These are phyloP conservation scores for Anser brachyrhynchus DNA, from an alignment of 2,113 vertebrate genomes.

Conservation along the genomic window DNA sequence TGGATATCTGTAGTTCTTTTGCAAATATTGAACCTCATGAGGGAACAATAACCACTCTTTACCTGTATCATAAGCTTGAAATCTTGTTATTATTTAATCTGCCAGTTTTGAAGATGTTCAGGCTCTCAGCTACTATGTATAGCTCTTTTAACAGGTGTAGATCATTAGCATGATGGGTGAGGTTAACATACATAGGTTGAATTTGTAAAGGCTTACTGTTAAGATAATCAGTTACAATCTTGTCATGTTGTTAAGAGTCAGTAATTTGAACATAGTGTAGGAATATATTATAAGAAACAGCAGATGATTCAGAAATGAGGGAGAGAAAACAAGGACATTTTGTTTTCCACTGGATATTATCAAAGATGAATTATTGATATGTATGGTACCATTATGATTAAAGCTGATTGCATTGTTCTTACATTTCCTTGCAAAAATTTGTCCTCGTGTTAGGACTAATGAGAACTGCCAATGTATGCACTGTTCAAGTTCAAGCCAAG, in stretches of 20 bases:
- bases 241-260: constrained; percentile 14
- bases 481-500: not conserved
- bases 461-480: not conserved
- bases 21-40: not conserved
- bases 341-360: not conserved
- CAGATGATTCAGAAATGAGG: constrained; percentile 8
- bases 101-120: not conserved
- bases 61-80: not conserved
- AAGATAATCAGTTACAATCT: constrained; percentile 16
- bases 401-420: not conserved
- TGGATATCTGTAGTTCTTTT: not conserved
- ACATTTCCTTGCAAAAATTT: not conserved
- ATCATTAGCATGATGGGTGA: not conserved
- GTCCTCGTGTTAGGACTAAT: not conserved
- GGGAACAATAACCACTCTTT: not conserved
- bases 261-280: constrained; percentile 28
- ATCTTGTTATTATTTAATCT: not conserved
- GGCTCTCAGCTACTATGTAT: not conserved
- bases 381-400: not conserved
- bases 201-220: not conserved
- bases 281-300: constrained; percentile 11
- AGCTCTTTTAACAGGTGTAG: not conserved
- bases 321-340: not conserved
- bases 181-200: not conserved
- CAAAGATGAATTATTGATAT: constrained; percentile 33